Percentiles rank a stretch among this genome's conserved stretches.
These are phyloP conservation scores for Caerostris darwini DNA, from an alignment of 1,140 invertebrate genomes.

Conservation along the genomic window DNA sequence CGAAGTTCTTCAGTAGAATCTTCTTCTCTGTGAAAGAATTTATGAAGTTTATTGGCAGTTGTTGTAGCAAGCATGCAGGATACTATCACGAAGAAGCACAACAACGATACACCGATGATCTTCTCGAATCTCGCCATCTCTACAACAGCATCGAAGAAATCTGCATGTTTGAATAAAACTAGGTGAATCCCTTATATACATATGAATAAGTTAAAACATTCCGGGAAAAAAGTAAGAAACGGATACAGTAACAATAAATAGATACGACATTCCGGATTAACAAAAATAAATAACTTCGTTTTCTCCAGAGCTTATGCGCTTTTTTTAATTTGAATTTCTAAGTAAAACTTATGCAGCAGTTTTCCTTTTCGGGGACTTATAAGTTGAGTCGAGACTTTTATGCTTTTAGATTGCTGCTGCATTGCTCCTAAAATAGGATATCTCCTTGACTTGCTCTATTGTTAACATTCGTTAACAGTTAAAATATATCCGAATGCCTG, in stretches of 20 bases:
- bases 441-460: background rate
- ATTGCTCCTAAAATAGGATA: background rate
- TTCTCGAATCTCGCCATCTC: background rate
- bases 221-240: background rate
- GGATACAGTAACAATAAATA: background rate
- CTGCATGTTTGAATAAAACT: background rate
- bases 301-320: background rate
- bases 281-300: background rate
- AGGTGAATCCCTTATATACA: background rate
- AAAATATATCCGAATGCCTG: conserved; percentile 9
- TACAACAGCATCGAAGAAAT: background rate
- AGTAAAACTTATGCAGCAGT: background rate
- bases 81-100: background rate
- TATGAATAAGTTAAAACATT: background rate
- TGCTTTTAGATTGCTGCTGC: background rate
- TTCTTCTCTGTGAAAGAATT: background rate
- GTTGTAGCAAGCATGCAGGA: background rate
- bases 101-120: background rate
- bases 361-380: conserved; percentile 16
- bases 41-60: background rate
- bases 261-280: background rate
- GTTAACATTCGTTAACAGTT: conserved; percentile 27
- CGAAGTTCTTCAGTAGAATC: conserved; percentile 27
- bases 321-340: background rate
- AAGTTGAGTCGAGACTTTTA: background rate